Base-by-base conservation (phyloP, 2,888 invertebrate species). In the Aphodius granarius region DNA sequence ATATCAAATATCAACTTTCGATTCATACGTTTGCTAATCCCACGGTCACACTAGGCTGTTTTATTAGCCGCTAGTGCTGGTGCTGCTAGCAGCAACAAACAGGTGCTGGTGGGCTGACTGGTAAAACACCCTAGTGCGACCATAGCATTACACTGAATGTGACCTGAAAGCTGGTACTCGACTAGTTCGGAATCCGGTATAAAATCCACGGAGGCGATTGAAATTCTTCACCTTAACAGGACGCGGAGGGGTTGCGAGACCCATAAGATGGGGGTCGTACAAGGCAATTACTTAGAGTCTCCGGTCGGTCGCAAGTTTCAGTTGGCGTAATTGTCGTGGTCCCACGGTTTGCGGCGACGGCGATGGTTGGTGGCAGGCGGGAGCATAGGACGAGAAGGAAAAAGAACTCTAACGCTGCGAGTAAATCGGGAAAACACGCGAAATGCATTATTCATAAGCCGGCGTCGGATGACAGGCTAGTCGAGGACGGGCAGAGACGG, bases 341-440 rank as follows among this genome's bases (percentile, higher is more conserved):
- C 20, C 68, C 13, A n/a, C 19, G 68, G 22, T 43, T 43, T 43
- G 43, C n/a, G 20, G 16, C 68, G n/a, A 15, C 68, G 20, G n/a
- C 9, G 13, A 15, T 65, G 65, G 17, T n/a, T 9, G 43, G 6
- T 43, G 68, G 22, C 43, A 9, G n/a, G 43, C 20, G 20, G 16
- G 20, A n/a, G 21, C 21, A 22, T 3, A 43, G 43, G 43, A 43
- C 9, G 21, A 15, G 6, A n/a, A 16, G 15, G 65, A 68, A 68
- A 68, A 68, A 68, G 68, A 68, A 68, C 21, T 43, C 43, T 68
- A 68, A 68, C 68, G 20, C 68, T 20, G 20, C 22, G 68, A 68
- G 68, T 68, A 68, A 68, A 68, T 68, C 68, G 68, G 68, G 68
- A 68, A 68, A 68, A 68, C 68, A 68, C 68, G 68, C 68, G 68